Evolutionary conservation across 2,113 vertebrate genomes (phyloP), one percentile per base, ranked within the genome.

Genomic region (Pogona vitticeps): DNA sequence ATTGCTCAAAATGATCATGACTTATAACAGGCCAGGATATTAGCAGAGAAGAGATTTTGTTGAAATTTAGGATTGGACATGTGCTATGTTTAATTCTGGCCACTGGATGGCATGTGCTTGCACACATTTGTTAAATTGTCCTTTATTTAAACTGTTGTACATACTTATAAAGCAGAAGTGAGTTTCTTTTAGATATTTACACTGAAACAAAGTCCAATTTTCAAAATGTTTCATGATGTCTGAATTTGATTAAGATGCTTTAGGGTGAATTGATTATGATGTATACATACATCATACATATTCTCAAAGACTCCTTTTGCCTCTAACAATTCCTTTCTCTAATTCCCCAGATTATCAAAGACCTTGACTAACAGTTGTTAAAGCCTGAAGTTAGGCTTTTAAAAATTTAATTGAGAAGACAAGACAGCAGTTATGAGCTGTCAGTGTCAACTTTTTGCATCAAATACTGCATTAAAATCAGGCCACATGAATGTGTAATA

Each of bases 401-500:
- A 28, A 87, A 94, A 92, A 90, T n/a, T 78, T 86, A 77, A 90
- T 40, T 76, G 67, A 67, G 72, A 58, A 21, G 42, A 21, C 79
- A 86, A 84, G 56, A 70, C 89, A 89, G 88, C 89, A 91, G 91
- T 92, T 93, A 88, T 88, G 91, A 91, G 87, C 79, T 89, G 91
- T 90, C 91, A 94, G 92, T 87, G 52, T 76, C 88, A 70, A 76
- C 70, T 89, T 94, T 90, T 71, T 79, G 59, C 68, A 84, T 94
- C 90, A 93, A 90, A 91, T 46, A 86, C 52, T 79, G 84, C 67
- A 91, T 92, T 94, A 90, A 86, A 92, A 86, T 91, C 81, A 92
- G 92, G 88, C 68, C 68, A 71, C 79, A 90, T 93, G 87, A 93
- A 94, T 91, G 91, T 89, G 90, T 88, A 92, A 89, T 86, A 63